Conservation (phyloP, 2,888 invertebrate species). For the Sicus ferrugineus region DNA sequence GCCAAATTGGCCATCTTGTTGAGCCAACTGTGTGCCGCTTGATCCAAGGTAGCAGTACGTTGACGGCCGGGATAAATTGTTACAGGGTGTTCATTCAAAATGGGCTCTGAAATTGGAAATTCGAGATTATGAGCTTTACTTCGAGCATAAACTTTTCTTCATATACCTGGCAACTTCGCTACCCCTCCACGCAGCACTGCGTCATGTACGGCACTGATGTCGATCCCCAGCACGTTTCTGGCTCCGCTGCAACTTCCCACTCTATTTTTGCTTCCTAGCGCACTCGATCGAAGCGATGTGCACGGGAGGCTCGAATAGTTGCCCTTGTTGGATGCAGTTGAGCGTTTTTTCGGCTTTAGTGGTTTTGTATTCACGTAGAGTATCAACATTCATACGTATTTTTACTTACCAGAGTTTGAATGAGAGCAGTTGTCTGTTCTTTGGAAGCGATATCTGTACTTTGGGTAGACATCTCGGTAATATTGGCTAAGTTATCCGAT, state of each 20-base stretch:
- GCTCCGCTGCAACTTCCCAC: conserved; percentile 60
- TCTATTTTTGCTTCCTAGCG: conserved; percentile 43
- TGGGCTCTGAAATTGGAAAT: conserved; percentile 53
- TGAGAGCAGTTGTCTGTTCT: background rate
- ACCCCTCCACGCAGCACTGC: conserved; percentile 63
- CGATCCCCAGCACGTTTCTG: conserved; percentile 62
- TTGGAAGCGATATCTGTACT: background rate
- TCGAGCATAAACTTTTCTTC: background rate
- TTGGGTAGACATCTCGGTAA: background rate
- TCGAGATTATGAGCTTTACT: too few species aligned
- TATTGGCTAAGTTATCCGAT: background rate
- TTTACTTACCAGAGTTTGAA: conserved; percentile 28
- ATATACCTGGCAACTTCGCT: conserved; percentile 60
- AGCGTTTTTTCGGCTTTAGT: conserved; percentile 61
- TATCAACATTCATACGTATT: background rate
- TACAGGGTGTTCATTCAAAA: conserved; percentile 71
- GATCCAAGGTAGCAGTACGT: background rate
- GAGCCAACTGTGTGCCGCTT: conserved; percentile 43
- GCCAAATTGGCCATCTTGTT: conserved; percentile 27
- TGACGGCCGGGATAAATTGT: conserved; percentile 71
- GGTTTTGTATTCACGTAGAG: background rate
- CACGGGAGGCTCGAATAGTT: conserved; percentile 65
- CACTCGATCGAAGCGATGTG: conserved; percentile 53
- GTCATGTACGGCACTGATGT: conserved; percentile 65
- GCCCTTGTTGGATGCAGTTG: conserved; percentile 55